Base-by-base conservation (phyloP, 2,113 vertebrate genomes). In the Physeter macrocephalus region DNA sequence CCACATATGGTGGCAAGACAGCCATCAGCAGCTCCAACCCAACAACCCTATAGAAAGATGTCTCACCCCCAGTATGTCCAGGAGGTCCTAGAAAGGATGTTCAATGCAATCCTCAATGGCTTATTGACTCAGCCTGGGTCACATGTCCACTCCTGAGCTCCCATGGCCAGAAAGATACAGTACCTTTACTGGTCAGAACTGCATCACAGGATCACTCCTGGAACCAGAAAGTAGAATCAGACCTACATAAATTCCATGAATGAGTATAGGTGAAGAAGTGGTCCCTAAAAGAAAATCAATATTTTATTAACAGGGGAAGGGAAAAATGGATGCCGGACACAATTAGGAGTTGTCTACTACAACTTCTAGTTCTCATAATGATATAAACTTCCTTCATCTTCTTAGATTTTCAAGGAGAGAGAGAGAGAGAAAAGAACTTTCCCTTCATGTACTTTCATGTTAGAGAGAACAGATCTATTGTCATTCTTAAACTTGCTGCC, bases 371-470 rank as follows among this genome's bases (percentile, higher is more conserved):
- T 85, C 20, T 54, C 57, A 3, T 62, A 82, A 91, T 3, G 34
- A 17, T 59, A 52, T 18, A 46, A 89, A 82, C 14, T 36, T 83
- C 29, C 46, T 57, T 86, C 59, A 66, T 81, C n/a, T 43, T 84
- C 61, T 72, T 88, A 88, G 20, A 80, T 72, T 86, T 89, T 83
- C 61, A 89, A 85, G 36, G n/a, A n/a, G 20, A 89, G 91, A 89
- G 27, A 89, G 91, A 88, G 18, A 90, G 21, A 41, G 66, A 57
- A 64, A 64, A 93, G 75, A 14, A 21, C 21, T 69, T 86, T 61
- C 25, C 72, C 36, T 81, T 88, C 20, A 43, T 57, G 1, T 88
- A 31, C 87, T 95, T 90, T 88, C 52, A 66, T 88, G 12, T 96
- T 91, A 61, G 15, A 66, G 89, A 82, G 6, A 83, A 91, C 59